Evolutionary conservation across 2,888 invertebrate genomes (phyloP).

Genomic region (Drymonia ruficornis): DNA sequence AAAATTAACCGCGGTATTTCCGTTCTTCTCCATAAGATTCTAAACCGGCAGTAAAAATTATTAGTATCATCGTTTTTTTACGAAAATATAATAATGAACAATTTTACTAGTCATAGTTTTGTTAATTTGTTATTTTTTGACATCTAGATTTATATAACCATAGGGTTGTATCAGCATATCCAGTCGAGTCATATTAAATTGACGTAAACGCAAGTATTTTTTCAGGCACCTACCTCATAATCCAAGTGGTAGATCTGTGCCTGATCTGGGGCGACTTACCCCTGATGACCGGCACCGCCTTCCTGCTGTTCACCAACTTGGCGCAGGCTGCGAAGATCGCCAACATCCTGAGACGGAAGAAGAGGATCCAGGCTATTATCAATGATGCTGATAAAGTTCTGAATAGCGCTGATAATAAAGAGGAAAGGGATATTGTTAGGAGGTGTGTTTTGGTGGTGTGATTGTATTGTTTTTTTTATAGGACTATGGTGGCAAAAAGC

Average conservation of each 20-base stretch:
- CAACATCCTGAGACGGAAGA: constrained; percentile 54
- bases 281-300: constrained; percentile 74
- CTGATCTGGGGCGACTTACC: constrained; percentile 76
- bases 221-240: constrained; percentile 69
- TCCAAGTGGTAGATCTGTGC: constrained; percentile 75
- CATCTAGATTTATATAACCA: too few species aligned
- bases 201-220: background rate
- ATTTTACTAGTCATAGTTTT: too few species aligned
- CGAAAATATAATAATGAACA: too few species aligned
- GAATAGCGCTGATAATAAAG: constrained; percentile 36
- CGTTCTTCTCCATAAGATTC: too few species aligned
- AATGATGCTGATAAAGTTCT: constrained; percentile 51
- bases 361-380: constrained; percentile 55
- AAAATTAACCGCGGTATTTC: too few species aligned
- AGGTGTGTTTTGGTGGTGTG: constrained; percentile 43
- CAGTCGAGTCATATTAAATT: too few species aligned
- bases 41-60: too few species aligned
- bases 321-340: constrained; percentile 70
- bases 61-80: too few species aligned
- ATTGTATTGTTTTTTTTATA: too few species aligned
- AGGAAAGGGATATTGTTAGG: constrained; percentile 55
- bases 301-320: constrained; percentile 75
- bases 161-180: too few species aligned
- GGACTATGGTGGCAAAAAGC: too few species aligned
- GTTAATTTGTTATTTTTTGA: too few species aligned